Evolutionary conservation across 1,140 invertebrate species (phyloP).

Genomic region (Papilio aristodemus): DNA sequence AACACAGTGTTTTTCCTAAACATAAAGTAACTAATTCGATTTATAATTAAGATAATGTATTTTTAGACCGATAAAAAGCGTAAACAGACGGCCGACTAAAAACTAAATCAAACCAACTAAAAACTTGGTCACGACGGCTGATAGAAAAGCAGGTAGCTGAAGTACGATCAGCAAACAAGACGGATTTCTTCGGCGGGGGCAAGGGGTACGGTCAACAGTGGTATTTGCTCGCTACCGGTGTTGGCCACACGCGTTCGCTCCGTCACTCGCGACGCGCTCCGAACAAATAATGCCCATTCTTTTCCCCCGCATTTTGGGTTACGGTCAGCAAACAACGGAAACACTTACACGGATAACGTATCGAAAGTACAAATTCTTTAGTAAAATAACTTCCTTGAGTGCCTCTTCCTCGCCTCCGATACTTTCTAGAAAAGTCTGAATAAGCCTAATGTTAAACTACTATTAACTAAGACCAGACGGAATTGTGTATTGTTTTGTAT

Average conservation of each 20-base stretch:
- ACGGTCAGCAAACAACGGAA: conserved; percentile 45
- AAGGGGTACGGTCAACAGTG: conserved; percentile 54
- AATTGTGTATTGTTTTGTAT: too few relatives aligned
- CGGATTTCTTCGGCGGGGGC: conserved; percentile 47
- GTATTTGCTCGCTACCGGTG: conserved; percentile 73
- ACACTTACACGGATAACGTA: conserved; percentile 16
- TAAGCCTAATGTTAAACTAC: neutral
- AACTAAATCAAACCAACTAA: conserved; percentile 28
- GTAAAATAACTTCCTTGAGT: conserved; percentile 8
- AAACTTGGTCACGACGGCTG: conserved; percentile 24
- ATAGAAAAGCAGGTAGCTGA: conserved; percentile 45
- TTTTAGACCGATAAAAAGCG: conserved; percentile 20
- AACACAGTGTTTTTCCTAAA: conserved; percentile 20
- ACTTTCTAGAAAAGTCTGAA: neutral
- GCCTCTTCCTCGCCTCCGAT: neutral
- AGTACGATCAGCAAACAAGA: conserved; percentile 54
- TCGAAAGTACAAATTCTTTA: conserved; percentile 7
- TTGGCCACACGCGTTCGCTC: conserved; percentile 69
- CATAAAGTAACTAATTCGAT: conserved; percentile 23
- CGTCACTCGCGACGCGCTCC: conserved; percentile 37
- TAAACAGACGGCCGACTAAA: conserved; percentile 17
- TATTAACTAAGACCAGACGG: too few relatives aligned
- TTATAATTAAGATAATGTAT: conserved; percentile 31
- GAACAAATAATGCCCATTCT: conserved; percentile 64
- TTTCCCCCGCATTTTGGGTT: conserved; percentile 53